These are phyloP conservation scores for Chromoteleia sp. DNA, from an alignment of 2,888 invertebrate species.

Conservation along the genomic window DNA sequence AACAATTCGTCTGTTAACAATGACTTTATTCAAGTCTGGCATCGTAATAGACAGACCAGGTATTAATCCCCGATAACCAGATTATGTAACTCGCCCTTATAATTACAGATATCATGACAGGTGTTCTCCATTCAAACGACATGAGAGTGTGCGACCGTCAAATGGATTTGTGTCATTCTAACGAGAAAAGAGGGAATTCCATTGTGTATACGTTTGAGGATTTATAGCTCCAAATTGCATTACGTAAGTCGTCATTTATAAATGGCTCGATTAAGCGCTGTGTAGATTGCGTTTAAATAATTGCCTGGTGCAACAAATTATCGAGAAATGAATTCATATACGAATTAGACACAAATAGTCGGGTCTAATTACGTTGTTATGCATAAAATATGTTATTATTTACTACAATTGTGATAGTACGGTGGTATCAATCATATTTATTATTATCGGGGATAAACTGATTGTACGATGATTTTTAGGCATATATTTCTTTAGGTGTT, in stretches of 20 bases:
- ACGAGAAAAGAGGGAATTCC: constrained; percentile 53
- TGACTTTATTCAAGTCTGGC: constrained; percentile 40
- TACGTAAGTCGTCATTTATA: constrained; percentile 45
- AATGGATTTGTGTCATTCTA: constrained; percentile 53
- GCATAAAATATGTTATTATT: constrained; percentile 3
- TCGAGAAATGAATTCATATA: constrained; percentile 11
- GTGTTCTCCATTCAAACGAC: constrained; percentile 24
- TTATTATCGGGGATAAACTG: no score
- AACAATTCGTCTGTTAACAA: constrained; percentile 53
- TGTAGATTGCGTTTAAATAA: constrained; percentile 48
- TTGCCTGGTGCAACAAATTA: constrained; percentile 9
- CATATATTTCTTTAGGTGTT: no score
- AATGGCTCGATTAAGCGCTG: constrained; percentile 38
- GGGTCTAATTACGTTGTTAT: background rate
- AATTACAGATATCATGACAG: constrained; percentile 45
- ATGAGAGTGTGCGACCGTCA: constrained; percentile 20
- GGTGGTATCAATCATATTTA: background rate
- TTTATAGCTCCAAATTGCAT: constrained; percentile 38
- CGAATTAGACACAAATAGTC: constrained; percentile 2
- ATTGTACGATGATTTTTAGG: no score
- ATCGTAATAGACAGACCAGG: constrained; percentile 24
- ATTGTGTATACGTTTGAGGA: constrained; percentile 35
- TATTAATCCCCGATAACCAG: constrained; percentile 60
- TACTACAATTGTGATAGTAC: background rate
- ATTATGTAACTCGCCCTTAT: constrained; percentile 61